Conservation (phyloP, 1,140 invertebrate genomes). For the Xylocopa sonorina region DNA sequence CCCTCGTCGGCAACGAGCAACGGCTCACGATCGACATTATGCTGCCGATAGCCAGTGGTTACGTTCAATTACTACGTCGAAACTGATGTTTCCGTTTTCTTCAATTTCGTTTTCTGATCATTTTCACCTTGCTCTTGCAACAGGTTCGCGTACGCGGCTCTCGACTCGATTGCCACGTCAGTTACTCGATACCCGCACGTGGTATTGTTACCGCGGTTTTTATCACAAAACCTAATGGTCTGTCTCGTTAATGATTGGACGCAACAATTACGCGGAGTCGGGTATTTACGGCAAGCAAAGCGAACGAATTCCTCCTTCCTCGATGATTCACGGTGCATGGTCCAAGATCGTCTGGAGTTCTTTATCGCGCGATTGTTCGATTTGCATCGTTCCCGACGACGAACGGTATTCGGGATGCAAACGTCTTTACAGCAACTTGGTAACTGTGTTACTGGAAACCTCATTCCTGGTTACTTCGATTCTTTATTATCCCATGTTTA, state of each 20-base stretch:
- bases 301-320: conserved; percentile 13
- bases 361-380: conserved; percentile 38
- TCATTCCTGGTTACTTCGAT: neutral
- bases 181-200: neutral
- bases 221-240: no score
- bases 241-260: neutral
- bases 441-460: neutral
- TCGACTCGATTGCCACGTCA: neutral
- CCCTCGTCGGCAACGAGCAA: conserved; percentile 5
- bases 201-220: neutral
- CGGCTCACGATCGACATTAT: neutral
- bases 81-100: no score
- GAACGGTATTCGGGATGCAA: neutral
- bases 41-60: neutral
- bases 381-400: conserved; percentile 17
- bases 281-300: conserved; percentile 25
- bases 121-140: neutral
- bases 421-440: neutral
- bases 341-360: conserved; percentile 38
- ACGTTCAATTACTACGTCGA: no score
- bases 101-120: neutral
- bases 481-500: neutral
- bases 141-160: no score
- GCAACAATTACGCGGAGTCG: neutral
- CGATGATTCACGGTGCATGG: conserved; percentile 38